Evolutionary conservation across 92 coral and sea anemone species (phyloP), one percentile per base, ranked within the genome.

Genomic region (Phenganax stokvisi): DNA sequence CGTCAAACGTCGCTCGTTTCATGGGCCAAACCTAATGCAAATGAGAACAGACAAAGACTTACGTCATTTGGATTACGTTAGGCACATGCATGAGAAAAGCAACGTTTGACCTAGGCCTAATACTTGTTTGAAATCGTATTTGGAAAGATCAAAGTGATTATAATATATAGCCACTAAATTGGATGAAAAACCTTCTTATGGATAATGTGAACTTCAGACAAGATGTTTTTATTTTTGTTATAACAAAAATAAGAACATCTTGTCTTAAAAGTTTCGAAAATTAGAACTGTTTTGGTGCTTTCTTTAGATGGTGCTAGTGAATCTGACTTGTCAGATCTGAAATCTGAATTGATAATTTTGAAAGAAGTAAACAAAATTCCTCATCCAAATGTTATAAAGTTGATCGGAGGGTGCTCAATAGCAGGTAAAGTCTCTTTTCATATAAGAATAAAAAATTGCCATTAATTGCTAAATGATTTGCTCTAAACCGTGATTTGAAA

Each of bases 341-440:
- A 91, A 29, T 80, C 80, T 0, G 97, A 93, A 79, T 47, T 93
- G 63, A 85, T 85, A 13, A 89, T 90, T 31, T 86, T 93, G 4
- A 89, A 89, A 28, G 90, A 81, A 12, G 96, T 93, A 0, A 96
- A 92, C 8, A 88, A 92, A 64, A 11, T 30, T 16, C 83, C 83
- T 12, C 97, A 93, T 80, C 87, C 90, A 0, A 89, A 93, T 75
- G 84, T 93, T 37, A 91, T 91, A 12, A 84, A 88, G 25, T 73
- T 93, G 64, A 87, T 93, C 0, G 97, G 97, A 10, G 96, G 96
- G 31, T 93, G 97, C 70, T 84, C 97, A n/a, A 58, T 57, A 17
- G 88, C 83, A 77, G 97, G 97, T 93, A 85, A 47, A 9, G 70
- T 56, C 1, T 1, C 0, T 27, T 10, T 57, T 53, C 9, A 20